Conservation (phyloP, 1,140 invertebrate genomes). For the Dufourea novaeangliae region DNA sequence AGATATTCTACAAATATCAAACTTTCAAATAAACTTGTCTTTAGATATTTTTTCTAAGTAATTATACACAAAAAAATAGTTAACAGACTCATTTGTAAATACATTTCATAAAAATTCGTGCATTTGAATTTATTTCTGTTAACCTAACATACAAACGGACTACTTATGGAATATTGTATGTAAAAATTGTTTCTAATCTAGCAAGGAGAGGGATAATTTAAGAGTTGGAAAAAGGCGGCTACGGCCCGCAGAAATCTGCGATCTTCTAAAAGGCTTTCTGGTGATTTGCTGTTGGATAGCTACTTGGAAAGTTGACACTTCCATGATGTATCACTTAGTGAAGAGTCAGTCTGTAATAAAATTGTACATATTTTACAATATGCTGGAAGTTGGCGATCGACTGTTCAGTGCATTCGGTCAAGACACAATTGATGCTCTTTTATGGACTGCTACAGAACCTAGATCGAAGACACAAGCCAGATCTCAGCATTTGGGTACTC, state of each 20-base stretch:
- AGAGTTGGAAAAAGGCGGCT: conserved; percentile 82
- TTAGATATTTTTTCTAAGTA: too few species aligned
- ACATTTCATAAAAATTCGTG: too few species aligned
- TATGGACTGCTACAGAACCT: conserved; percentile 98
- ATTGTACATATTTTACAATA: conserved; percentile 99
- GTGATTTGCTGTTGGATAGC: conserved; percentile 92
- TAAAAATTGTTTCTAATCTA: conserved; percentile 47
- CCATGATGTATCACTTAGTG: conserved; percentile 99
- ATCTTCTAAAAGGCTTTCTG: conserved; percentile 96
- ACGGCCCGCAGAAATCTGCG: conserved; percentile 97
- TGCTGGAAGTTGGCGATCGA: conserved; percentile 98
- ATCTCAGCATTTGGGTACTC: conserved; percentile 91
- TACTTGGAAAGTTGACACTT: conserved; percentile 96
- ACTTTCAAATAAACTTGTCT: too few species aligned
- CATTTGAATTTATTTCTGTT: too few species aligned
- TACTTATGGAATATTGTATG: conserved; percentile 7
- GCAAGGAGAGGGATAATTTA: conserved; percentile 61
- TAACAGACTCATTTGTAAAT: too few species aligned
- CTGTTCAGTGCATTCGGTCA: conserved; percentile 98
- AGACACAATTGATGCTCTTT: conserved; percentile 97
- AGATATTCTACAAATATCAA: too few species aligned
- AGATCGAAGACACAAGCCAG: conserved; percentile 85
- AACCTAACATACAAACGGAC: too few species aligned
- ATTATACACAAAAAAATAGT: too few species aligned
- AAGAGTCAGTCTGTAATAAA: conserved; percentile 99